Evolutionary conservation across 2,888 invertebrate genomes (phyloP).

Genomic region (Punctoribates punctum): DNA sequence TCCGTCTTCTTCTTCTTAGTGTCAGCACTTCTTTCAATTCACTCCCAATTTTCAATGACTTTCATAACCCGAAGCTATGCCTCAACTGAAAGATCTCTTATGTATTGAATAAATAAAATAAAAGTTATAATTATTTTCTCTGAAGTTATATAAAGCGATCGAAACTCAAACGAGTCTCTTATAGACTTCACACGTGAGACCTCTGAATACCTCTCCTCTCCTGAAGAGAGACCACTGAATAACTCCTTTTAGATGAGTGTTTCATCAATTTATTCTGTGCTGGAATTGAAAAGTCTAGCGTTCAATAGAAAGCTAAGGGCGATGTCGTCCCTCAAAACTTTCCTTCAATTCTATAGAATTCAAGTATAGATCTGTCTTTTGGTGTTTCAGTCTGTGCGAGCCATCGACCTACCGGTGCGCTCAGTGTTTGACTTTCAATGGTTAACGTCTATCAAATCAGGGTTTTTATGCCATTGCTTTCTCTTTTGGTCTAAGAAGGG

Average conservation of each 20-base stretch:
- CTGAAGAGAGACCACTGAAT: background rate
- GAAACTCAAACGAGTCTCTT: background rate
- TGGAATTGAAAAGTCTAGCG: background rate
- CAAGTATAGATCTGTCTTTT: background rate
- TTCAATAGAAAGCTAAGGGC: background rate
- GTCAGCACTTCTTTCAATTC: background rate
- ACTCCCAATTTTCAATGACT: slow-evolving; percentile 31
- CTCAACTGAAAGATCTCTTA: background rate
- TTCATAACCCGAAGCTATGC: slow-evolving; percentile 33
- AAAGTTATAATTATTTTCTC: background rate
- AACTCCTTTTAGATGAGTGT: background rate
- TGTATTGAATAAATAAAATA: background rate
- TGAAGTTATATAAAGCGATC: background rate
- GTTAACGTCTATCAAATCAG: background rate
- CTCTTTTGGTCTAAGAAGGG: slow-evolving; percentile 3
- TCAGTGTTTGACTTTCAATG: too few relatives aligned
- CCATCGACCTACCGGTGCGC: background rate
- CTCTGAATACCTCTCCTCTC: background rate
- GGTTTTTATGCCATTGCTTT: background rate
- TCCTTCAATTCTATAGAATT: background rate
- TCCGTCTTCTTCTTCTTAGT: background rate
- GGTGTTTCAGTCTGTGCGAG: background rate
- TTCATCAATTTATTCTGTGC: too few relatives aligned
- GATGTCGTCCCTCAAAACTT: background rate
- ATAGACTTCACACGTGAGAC: background rate